Base-by-base conservation (phyloP, 2,888 invertebrate species). In the Lepidochitona cinerea region DNA sequence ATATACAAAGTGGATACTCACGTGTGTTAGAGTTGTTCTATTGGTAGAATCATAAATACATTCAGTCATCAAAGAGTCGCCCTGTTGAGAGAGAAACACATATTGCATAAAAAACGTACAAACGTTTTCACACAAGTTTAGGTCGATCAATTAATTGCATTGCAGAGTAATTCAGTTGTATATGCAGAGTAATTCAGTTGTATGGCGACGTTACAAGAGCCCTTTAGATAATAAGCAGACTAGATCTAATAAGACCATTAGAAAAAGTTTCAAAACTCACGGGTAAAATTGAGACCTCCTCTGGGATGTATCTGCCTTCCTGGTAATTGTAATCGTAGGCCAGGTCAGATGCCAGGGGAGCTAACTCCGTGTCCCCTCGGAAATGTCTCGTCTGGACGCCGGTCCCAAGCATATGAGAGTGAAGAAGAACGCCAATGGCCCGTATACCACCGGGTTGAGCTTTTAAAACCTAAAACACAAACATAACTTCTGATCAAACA, bases 261-360 rank as follows among this genome's bases (percentile, higher is more conserved):
- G 7, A 49, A 2, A 5, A 49, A 2, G 4, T 49, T 4, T 1
- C 4, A 49, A 49, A n/a, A 66, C 35, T 33, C 23, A 66, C 66
- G 18, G 66, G 66, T 14, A 37, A 26, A 32, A 66, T 66, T 18
- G 18, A 35, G 35, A 66, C 36, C 66, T 66, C 66, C 36, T 36
- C 9, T 5, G 66, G 66, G 14, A 66, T 66, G n/a, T 66, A 66
- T 26, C 66, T 18, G 33, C 36, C 66, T 35, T 66, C 66, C 37
- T 66, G 66, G 37, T 66, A 66, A 29, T 66, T 66, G n/a, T 66
- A 66, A 36, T 66, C 66, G n/a, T 66, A 66, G 9, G 66, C 35
- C 66, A 66, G 35, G 35, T 66, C 66, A 66, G 66, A 66, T 14
- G 66, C 66, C 35, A 66, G 26, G 35, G 66, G 35, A 37, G 37